Evolutionary conservation across 2,113 vertebrate genomes (phyloP).

Genomic region (crab-eating macaque (Macaca fascicularis)): DNA sequence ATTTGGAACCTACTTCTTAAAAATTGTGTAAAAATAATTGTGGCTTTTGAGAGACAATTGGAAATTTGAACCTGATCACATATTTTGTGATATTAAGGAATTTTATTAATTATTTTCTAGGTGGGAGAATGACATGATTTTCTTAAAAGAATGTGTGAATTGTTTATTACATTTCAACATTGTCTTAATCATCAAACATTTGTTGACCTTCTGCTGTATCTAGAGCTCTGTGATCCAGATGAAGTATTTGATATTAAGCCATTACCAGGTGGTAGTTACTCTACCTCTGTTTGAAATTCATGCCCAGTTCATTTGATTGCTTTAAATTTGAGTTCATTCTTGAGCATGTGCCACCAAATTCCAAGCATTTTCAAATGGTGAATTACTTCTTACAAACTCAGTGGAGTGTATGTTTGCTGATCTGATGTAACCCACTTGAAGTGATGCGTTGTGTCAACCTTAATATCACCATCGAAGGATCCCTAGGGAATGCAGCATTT

Average conservation of each 20-base stretch:
- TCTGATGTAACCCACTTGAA: conserved; percentile 9
- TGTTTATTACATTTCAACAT: conserved; percentile 16
- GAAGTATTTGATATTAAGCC: background rate
- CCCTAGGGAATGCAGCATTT: background rate
- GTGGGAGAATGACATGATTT: background rate
- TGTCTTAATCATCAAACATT: background rate
- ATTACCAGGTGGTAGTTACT: background rate
- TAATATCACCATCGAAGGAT: background rate
- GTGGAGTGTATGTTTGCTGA: background rate
- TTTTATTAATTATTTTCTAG: background rate
- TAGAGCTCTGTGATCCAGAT: background rate
- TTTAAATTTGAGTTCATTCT: conserved; percentile 46
- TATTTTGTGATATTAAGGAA: background rate
- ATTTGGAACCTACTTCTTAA: background rate
- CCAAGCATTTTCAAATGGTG: conserved; percentile 41
- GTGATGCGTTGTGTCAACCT: background rate
- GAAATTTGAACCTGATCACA: background rate
- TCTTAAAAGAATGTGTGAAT: background rate
- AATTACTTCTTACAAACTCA: conserved; percentile 39
- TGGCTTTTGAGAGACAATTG: background rate
- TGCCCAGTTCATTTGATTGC: background rate
- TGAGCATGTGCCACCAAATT: conserved; percentile 44
- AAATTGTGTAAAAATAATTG: background rate
- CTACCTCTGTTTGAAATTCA: conserved; percentile 16
- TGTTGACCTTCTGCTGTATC: background rate